Conservation (phyloP, 30 jellyfish, hydroid and myxozoan genomes). For the Hydra vulgaris region DNA sequence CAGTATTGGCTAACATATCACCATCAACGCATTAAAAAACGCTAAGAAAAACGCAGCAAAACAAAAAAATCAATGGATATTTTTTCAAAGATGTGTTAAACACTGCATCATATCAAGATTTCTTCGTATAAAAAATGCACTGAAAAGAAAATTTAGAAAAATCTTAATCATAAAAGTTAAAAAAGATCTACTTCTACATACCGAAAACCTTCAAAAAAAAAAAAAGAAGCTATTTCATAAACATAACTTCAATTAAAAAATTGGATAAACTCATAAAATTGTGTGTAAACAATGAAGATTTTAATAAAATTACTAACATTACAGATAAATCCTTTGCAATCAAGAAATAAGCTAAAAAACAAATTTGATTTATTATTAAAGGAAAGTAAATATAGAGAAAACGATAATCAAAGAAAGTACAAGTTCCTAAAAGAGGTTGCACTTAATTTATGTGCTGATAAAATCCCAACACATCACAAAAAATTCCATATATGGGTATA, state of each 20-base stretch:
- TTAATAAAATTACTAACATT: neutral
- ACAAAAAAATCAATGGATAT: neutral
- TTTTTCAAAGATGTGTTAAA: neutral
- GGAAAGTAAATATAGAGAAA: too few relatives aligned
- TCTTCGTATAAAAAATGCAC: neutral
- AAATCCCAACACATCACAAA: too few relatives aligned
- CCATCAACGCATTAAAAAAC: neutral
- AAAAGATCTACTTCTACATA: neutral
- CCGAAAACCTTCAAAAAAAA: neutral
- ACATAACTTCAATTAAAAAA: too few relatives aligned
- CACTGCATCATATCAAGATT: conserved; percentile 1
- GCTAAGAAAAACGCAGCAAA: neutral
- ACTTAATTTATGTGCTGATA: too few relatives aligned
- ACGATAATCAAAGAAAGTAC: too few relatives aligned
- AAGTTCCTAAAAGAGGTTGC: too few relatives aligned
- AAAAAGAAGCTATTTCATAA: too few relatives aligned
- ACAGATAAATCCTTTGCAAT: too few relatives aligned
- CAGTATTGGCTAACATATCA: neutral
- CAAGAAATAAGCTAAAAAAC: too few relatives aligned
- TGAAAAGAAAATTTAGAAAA: neutral
- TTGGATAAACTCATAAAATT: neutral
- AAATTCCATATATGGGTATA: too few relatives aligned
- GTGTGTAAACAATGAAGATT: neutral
- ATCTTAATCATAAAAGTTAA: neutral
- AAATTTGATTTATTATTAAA: too few relatives aligned